These are phyloP conservation scores for Subacronicta megacephala DNA, from an alignment of 2,888 invertebrate genomes.

Conservation along the genomic window DNA sequence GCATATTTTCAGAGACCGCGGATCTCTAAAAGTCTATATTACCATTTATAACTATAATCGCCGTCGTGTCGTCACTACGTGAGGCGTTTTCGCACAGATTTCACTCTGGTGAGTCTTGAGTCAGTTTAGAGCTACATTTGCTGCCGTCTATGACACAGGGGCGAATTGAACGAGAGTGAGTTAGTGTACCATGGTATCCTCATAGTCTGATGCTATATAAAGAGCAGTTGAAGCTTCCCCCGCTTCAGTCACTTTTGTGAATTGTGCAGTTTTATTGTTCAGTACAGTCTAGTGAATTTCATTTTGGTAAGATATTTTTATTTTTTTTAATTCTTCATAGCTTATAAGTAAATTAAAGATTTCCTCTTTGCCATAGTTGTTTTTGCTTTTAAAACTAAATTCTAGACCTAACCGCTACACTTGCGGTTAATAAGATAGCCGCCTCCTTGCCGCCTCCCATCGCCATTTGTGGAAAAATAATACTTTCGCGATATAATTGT, in stretches of 20 bases:
- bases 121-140: not conserved
- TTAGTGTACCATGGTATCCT: conserved; percentile 11
- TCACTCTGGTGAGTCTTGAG: conserved; percentile 6
- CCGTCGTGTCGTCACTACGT: not conserved
- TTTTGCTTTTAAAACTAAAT: too few species aligned
- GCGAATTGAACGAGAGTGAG: conserved; percentile 15
- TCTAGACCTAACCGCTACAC: too few species aligned
- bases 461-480: too few species aligned
- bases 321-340: too few species aligned
- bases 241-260: conserved; percentile 23
- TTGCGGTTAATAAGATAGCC: too few species aligned
- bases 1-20: not conserved
- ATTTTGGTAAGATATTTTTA: conserved; percentile 11
- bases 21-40: conserved; percentile 10
- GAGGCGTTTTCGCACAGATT: conserved; percentile 19
- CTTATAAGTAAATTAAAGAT: too few species aligned
- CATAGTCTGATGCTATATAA: conserved; percentile 15
- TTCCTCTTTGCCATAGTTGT: too few species aligned
- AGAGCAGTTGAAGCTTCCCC: not conserved
- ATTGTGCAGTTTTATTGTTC: not conserved
- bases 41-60: conserved; percentile 3
- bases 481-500: too few species aligned
- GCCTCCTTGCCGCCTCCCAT: too few species aligned
- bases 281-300: not conserved
- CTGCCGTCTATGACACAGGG: conserved; percentile 1